These are phyloP conservation scores for Lindbergichthys nudifrons DNA, from an alignment of 2,797 vertebrate species.

Conservation along the genomic window DNA sequence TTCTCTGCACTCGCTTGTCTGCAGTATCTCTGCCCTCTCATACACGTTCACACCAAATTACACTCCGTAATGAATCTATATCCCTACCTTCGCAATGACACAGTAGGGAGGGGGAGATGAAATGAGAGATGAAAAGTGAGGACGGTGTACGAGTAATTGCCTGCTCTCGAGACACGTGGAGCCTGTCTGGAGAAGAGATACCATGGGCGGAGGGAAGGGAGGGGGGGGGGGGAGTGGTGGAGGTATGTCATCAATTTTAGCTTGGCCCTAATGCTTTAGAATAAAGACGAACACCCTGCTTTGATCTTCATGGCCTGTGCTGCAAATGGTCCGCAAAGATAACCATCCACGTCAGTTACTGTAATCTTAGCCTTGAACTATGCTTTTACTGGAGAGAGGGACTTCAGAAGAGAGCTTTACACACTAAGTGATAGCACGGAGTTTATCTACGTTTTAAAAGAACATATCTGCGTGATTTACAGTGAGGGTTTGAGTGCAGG, in stretches of 20 bases:
- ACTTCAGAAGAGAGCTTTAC: constrained; percentile 26
- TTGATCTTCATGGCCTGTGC: constrained; percentile 84
- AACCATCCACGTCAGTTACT: constrained; percentile 79
- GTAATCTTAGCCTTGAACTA: constrained; percentile 80
- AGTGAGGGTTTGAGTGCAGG: constrained; percentile 12
- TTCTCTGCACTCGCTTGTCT: background rate
- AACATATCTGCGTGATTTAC: constrained; percentile 33
- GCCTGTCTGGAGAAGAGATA: constrained; percentile 74
- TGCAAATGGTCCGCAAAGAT: constrained; percentile 83
- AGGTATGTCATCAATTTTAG: constrained; percentile 72
- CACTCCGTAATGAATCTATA: background rate
- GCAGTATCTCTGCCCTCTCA: constrained; percentile 3
- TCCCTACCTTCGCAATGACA: constrained; percentile 23
- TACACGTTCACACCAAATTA: constrained; percentile 33
- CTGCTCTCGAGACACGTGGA: constrained; percentile 72
- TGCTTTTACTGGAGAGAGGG: constrained; percentile 49
- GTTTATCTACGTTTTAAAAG: background rate
- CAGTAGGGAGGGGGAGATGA: constrained; percentile 27
- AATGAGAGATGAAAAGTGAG: constrained; percentile 60
- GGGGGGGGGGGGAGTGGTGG: constrained; percentile 5
- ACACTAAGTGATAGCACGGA: background rate
- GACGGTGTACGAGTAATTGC: constrained; percentile 56
- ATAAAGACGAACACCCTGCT: constrained; percentile 77
- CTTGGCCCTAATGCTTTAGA: constrained; percentile 73
- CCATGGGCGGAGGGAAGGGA: constrained; percentile 4